phyloP scores from a whole-genome alignment of 2,888 invertebrate genomes.

The Drosophila paramelanica region DNA sequence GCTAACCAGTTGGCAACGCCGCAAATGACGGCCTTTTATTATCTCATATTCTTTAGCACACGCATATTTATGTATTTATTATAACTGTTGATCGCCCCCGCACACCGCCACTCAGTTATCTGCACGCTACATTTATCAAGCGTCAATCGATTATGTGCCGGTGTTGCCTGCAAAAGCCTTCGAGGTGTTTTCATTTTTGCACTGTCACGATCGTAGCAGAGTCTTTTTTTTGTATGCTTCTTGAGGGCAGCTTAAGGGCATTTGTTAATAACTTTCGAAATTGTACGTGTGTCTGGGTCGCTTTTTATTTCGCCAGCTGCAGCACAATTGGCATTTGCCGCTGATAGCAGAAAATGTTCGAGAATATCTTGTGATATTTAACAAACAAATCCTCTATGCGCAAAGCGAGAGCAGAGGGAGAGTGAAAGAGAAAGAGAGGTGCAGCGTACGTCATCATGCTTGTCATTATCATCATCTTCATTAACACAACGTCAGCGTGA shows the following conservation, averaged over 20 bases:
- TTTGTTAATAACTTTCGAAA: conserved; percentile 48
- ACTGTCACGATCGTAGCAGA: conserved; percentile 30
- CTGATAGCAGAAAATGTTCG: conserved; percentile 49
- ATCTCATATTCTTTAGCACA: not conserved
- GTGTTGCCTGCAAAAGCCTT: conserved; percentile 17
- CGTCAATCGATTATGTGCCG: conserved; percentile 31
- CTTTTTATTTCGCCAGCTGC: conserved; percentile 32
- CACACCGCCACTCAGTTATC: conserved; percentile 32
- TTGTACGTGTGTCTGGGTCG: conserved; percentile 10
- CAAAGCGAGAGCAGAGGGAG: not conserved
- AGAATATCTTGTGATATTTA: conserved; percentile 45
- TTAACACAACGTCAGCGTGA: conserved; percentile 31
- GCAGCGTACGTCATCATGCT: conserved; percentile 32
- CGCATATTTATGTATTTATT: conserved; percentile 20
- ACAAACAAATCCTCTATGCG: conserved; percentile 18
- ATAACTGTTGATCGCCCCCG: conserved; percentile 41
- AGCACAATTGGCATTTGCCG: not conserved
- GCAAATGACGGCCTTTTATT: conserved; percentile 1
- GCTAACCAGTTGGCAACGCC: conserved; percentile 7
- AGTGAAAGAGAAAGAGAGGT: not conserved
- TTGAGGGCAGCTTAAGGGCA: conserved; percentile 9
- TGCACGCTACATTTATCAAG: conserved; percentile 36
- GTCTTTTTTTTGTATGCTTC: not conserved
- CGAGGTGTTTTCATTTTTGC: conserved; percentile 11
- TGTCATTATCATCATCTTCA: conserved; percentile 13